Conservation (phyloP, 1,140 invertebrate genomes). For the Calosoma granatense region DNA sequence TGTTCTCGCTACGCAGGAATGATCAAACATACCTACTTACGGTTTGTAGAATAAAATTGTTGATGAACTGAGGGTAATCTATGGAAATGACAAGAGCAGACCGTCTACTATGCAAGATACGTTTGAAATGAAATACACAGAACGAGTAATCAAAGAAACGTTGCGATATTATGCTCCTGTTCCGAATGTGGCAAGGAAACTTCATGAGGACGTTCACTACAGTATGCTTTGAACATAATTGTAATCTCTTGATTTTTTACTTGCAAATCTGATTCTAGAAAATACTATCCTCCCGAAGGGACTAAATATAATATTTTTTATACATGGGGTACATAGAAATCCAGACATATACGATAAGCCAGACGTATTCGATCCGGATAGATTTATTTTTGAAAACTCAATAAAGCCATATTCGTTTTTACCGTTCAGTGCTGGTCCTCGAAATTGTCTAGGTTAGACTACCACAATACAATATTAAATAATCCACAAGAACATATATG, state of each 20-base stretch:
- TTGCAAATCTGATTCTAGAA: not conserved
- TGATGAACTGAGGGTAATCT: constrained; percentile 19
- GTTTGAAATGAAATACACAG: constrained; percentile 52
- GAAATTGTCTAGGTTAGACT: constrained; percentile 51
- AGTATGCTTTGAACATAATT: not conserved
- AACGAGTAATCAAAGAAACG: constrained; percentile 50
- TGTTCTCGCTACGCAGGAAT: not conserved
- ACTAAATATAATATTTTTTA: not conserved
- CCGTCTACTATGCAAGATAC: constrained; percentile 32
- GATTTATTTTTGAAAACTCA: constrained; percentile 57
- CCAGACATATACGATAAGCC: constrained; percentile 54
- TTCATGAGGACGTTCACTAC: constrained; percentile 43
- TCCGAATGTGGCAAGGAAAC: constrained; percentile 46
- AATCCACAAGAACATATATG: not conserved
- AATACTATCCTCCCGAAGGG: not conserved
- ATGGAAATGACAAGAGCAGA: constrained; percentile 15
- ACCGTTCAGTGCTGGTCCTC: constrained; percentile 64
- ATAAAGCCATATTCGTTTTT: constrained; percentile 55
- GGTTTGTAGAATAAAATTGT: constrained; percentile 24
- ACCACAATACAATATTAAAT: not conserved
- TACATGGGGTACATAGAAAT: constrained; percentile 43
- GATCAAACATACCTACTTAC: not conserved
- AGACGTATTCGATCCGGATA: constrained; percentile 61
- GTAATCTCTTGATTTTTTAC: not conserved
- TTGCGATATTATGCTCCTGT: constrained; percentile 52